These are phyloP conservation scores for Danio aesculapii DNA, from an alignment of 2,797 vertebrate species.

Conservation along the genomic window DNA sequence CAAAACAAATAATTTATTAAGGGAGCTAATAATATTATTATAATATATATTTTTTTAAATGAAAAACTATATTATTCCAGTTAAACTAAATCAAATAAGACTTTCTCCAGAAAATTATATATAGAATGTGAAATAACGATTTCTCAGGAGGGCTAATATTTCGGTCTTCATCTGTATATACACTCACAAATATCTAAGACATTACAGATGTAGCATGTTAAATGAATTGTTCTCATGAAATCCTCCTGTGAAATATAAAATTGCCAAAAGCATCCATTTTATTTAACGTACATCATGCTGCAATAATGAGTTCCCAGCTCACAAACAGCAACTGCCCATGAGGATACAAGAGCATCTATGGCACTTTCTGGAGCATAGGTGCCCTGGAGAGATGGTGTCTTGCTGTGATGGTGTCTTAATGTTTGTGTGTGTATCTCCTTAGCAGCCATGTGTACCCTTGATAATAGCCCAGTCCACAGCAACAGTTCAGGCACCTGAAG, in stretches of 20 bases:
- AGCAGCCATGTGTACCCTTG: constrained; percentile 61
- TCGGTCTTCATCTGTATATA: too few species aligned
- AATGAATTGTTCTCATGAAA: not conserved
- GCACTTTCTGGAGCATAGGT: not conserved
- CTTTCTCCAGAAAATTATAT: too few species aligned
- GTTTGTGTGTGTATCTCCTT: constrained; percentile 32
- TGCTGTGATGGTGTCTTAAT: constrained; percentile 10
- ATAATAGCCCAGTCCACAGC: constrained; percentile 83
- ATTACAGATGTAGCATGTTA: not conserved
- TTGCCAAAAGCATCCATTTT: not conserved
- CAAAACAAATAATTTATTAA: too few species aligned
- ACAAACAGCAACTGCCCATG: not conserved
- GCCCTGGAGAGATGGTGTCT: constrained; percentile 10
- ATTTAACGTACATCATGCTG: not conserved
- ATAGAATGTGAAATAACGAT: too few species aligned
- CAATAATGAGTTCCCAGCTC: not conserved
- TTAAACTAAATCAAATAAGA: too few species aligned
- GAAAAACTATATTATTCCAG: too few species aligned
- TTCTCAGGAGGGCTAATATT: too few species aligned
- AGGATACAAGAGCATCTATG: not conserved
- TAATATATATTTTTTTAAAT: too few species aligned
- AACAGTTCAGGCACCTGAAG: constrained; percentile 79
- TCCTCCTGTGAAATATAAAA: not conserved
- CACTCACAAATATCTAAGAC: not conserved
- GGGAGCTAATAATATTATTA: too few species aligned